Percentiles rank a stretch among this genome's conserved stretches.
phyloP scores from a whole-genome alignment of 23 tunicate genomes.

The Botrylloides violaceus region DNA sequence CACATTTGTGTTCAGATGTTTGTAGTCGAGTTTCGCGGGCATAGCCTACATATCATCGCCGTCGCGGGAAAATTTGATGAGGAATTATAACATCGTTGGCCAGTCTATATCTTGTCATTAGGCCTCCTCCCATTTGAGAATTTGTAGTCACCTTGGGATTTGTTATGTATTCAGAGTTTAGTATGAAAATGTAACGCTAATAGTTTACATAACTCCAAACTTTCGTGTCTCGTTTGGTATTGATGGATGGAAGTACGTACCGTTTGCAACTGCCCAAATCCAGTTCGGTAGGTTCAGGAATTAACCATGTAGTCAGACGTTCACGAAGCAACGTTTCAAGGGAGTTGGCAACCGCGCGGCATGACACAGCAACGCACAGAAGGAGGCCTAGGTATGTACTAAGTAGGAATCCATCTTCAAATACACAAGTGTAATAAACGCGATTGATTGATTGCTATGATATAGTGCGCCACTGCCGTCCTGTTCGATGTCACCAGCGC shows the following conservation, averaged over 20 bases:
- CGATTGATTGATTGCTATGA: background rate
- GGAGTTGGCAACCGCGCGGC: constrained; percentile 19
- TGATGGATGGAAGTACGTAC: background rate
- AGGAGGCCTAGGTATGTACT: constrained; percentile 16
- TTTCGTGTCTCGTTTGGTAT: background rate
- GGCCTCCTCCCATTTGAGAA: no score
- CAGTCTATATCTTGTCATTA: no score
- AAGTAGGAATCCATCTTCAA: background rate
- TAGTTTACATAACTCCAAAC: no score
- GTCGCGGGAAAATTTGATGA: no score
- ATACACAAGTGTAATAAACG: background rate
- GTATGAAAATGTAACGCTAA: no score
- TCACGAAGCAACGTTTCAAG: constrained; percentile 15
- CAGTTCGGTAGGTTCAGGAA: constrained; percentile 6
- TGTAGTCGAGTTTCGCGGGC: no score
- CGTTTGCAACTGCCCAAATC: constrained; percentile 16
- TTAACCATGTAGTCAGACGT: constrained; percentile 5
- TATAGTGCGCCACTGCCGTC: constrained; percentile 18
- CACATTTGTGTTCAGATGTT: no score
- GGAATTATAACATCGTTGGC: no score
- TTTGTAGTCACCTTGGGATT: no score
- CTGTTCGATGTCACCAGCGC: constrained; percentile 7
- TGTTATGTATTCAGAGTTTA: no score
- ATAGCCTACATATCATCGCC: no score
- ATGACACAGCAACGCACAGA: constrained; percentile 25